phyloP scores from a whole-genome alignment of 2,888 invertebrate species.

The Steinernema scapterisci region DNA sequence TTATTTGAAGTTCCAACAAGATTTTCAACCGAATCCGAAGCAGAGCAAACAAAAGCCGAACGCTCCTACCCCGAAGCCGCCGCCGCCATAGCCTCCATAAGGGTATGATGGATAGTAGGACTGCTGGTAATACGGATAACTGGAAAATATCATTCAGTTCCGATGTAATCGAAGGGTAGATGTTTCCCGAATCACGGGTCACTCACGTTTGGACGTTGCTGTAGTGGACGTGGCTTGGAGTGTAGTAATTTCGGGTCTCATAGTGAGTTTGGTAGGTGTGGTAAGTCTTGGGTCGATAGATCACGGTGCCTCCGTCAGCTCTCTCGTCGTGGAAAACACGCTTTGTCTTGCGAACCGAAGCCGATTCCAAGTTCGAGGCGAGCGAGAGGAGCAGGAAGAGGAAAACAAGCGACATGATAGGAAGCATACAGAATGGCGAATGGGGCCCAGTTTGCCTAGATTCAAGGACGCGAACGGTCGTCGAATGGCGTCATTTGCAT shows the following conservation, averaged over 20 bases:
- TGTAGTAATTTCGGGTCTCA: neutral
- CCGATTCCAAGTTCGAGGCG: neutral
- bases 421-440: neutral
- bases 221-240: neutral
- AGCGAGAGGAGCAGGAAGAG: neutral
- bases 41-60: slow-evolving; percentile 5
- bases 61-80: neutral
- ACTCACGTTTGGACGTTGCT: neutral
- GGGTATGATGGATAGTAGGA: neutral
- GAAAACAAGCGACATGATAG: neutral
- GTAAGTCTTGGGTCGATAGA: neutral
- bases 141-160: neutral
- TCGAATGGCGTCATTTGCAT: slow-evolving; percentile 13
- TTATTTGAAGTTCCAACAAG: no score
- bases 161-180: neutral
- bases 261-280: neutral
- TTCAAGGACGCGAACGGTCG: slow-evolving; percentile 14
- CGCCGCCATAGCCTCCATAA: neutral
- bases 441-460: neutral
- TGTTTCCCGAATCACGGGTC: neutral
- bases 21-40: slow-evolving; percentile 4
- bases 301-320: neutral
- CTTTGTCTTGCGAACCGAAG: neutral
- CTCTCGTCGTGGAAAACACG: neutral
- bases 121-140: neutral